phyloP scores from a whole-genome alignment of 2,888 invertebrate species.

The Eupithecia pulchellata region DNA sequence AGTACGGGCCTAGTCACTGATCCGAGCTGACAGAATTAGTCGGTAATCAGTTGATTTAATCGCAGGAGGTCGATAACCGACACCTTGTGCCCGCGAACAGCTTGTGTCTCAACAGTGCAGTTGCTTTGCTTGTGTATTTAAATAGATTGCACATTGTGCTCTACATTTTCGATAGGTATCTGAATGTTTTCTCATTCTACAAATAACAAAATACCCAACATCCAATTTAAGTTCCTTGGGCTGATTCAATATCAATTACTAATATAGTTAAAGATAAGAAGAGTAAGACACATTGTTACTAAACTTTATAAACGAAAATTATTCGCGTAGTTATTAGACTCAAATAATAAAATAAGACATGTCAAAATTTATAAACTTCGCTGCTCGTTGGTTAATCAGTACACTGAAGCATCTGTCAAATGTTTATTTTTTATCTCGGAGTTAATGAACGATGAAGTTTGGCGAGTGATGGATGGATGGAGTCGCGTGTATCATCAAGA shows the following conservation, averaged over 20 bases:
- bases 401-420: conserved; percentile 8
- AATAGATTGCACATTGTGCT: neutral
- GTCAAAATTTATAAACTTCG: conserved; percentile 10
- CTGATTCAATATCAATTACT: neutral
- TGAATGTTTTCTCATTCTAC: neutral
- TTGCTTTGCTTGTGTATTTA: neutral
- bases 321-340: neutral
- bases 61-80: conserved; percentile 46
- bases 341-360: conserved; percentile 12
- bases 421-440: neutral
- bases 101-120: conserved; percentile 21
- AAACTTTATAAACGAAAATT: neutral
- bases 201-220: neutral
- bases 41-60: conserved; percentile 67
- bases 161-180: neutral
- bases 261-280: neutral
- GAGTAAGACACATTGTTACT: neutral
- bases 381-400: conserved; percentile 6
- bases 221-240: neutral
- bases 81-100: conserved; percentile 36
- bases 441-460: conserved; percentile 12
- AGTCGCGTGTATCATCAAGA: neutral
- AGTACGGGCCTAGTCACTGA: conserved; percentile 30
- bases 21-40: conserved; percentile 54
- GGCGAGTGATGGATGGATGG: conserved; percentile 12